phyloP scores from a whole-genome alignment of 2,797 vertebrate genomes.

The Manis crassicaudata region DNA sequence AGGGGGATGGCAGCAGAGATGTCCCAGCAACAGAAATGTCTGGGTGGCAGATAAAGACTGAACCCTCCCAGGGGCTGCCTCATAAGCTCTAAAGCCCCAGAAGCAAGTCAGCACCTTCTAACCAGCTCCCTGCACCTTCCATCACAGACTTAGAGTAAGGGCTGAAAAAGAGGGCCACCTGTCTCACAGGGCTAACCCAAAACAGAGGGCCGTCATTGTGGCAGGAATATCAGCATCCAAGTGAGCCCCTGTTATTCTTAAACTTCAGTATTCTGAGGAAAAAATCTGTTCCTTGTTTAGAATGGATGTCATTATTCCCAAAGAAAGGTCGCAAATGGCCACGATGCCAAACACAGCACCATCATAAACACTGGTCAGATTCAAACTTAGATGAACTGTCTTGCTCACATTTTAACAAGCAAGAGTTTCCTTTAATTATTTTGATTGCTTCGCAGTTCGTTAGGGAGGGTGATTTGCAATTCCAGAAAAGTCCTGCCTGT shows the following conservation, averaged over 20 bases:
- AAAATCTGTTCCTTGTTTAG: background rate
- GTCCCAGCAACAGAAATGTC: background rate
- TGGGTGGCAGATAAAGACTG: background rate
- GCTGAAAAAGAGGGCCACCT: background rate
- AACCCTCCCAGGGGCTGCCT: background rate
- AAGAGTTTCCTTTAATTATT: background rate
- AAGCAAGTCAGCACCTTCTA: background rate
- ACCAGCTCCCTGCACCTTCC: background rate
- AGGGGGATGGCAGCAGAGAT: background rate
- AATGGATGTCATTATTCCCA: background rate
- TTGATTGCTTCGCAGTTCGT: background rate
- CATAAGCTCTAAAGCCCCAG: background rate
- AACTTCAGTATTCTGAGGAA: background rate
- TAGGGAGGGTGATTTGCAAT: background rate
- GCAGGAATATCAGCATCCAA: background rate
- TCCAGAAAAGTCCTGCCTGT: background rate
- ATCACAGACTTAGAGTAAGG: background rate
- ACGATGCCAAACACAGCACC: background rate
- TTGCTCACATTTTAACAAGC: background rate
- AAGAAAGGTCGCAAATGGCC: background rate
- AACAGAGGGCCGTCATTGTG: background rate
- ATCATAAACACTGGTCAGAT: background rate
- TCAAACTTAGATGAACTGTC: background rate
- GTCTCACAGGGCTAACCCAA: background rate
- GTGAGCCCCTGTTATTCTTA: background rate